A percentile compares a stretch with the other conserved stretches of the same genome.
These are phyloP conservation scores for Ifrita kowaldi DNA, from an alignment of 2,113 vertebrate species.

Conservation along the genomic window DNA sequence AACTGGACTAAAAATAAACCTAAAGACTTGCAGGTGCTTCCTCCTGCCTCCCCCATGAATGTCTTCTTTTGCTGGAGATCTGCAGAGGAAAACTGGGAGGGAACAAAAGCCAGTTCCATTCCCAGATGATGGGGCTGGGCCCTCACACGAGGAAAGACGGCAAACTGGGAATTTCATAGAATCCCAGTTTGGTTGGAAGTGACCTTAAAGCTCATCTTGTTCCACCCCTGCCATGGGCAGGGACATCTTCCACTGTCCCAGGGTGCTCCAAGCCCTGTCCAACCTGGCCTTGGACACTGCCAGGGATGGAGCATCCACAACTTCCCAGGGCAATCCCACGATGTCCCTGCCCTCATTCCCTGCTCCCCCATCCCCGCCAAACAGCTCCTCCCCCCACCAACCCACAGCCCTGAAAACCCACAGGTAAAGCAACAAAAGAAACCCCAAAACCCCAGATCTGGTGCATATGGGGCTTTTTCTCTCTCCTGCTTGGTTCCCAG, in stretches of 20 bases:
- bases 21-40: not conserved
- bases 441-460: not conserved
- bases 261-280: rapidly evolving
- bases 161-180: not conserved
- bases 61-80: not conserved
- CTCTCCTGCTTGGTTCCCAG: not conserved
- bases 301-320: not conserved
- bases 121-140: not conserved
- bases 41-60: not conserved
- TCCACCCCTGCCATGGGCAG: not conserved
- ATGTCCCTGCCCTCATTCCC: not conserved
- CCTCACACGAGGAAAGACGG: not conserved
- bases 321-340: not conserved
- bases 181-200: not conserved
- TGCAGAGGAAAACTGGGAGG: not conserved
- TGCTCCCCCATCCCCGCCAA: not conserved
- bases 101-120: not conserved
- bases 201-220: not conserved
- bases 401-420: not conserved
- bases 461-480: not conserved
- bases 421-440: not conserved
- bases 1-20: not conserved
- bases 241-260: not conserved
- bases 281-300: not conserved
- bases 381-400: not conserved